These are phyloP conservation scores for Yponomeuta sedellus DNA, from an alignment of 2,888 invertebrate genomes.

Conservation along the genomic window DNA sequence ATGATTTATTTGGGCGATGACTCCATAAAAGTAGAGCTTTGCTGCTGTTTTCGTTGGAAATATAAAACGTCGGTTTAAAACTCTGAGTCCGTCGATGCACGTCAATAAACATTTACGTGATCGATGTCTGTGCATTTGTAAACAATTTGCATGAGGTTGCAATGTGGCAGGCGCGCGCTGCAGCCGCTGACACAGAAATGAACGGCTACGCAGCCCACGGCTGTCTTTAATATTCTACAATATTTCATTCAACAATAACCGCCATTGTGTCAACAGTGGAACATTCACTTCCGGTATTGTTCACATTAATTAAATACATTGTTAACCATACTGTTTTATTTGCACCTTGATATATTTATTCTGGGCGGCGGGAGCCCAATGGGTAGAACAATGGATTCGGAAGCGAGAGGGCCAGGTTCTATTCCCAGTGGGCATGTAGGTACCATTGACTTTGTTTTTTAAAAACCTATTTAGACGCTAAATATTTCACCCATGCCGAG, in stretches of 20 bases:
- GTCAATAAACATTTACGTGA: conserved; percentile 41
- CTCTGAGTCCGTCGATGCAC: conserved; percentile 34
- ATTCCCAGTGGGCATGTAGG: too few species aligned
- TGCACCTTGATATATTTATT: too few species aligned
- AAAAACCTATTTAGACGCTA: too few species aligned
- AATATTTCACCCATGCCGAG: too few species aligned
- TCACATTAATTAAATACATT: not conserved
- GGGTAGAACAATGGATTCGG: too few species aligned
- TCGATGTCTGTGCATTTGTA: conserved; percentile 11
- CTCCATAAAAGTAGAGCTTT: too few species aligned
- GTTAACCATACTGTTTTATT: not conserved
- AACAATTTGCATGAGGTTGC: conserved; percentile 8
- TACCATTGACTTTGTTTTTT: too few species aligned
- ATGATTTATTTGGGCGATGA: too few species aligned
- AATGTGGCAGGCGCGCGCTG: not conserved
- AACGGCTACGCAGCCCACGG: conserved; percentile 38
- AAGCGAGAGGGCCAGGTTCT: too few species aligned
- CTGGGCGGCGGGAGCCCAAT: too few species aligned
- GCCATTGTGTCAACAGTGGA: not conserved
- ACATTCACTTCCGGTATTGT: not conserved
- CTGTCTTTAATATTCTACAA: conserved; percentile 14
- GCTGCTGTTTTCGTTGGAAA: too few species aligned
- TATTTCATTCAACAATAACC: not conserved
- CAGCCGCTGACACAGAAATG: conserved; percentile 22
- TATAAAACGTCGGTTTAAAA: not conserved